These are phyloP conservation scores for Rallus limicola DNA, from an alignment of 2,113 vertebrate genomes.

Conservation along the genomic window DNA sequence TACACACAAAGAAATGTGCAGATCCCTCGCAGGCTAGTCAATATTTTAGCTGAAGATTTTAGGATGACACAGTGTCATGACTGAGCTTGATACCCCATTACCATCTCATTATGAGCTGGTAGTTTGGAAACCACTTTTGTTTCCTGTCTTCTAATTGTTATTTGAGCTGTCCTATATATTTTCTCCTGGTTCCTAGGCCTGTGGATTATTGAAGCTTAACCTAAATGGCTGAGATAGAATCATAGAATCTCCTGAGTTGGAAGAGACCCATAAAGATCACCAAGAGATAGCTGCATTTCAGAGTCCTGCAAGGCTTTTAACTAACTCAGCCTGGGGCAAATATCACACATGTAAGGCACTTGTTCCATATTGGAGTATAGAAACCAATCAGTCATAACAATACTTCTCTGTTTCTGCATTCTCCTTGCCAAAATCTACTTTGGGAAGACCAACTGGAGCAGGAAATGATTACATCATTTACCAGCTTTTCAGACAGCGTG, in stretches of 20 bases:
- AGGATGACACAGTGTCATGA: neutral
- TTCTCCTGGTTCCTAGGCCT: neutral
- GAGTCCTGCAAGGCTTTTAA: neutral
- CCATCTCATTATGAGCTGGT: neutral
- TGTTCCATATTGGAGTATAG: neutral
- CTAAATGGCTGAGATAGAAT: neutral
- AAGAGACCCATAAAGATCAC: no score
- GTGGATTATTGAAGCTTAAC: neutral
- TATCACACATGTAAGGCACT: neutral
- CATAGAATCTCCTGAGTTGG: no score
- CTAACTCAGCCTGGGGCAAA: neutral
- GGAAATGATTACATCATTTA: neutral
- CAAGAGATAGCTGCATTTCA: neutral
- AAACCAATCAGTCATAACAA: neutral
- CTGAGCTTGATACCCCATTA: neutral
- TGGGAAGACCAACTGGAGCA: neutral
- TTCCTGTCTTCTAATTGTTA: neutral
- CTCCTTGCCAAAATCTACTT: neutral
- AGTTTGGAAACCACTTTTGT: neutral
- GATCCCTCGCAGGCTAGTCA: neutral
- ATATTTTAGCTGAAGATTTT: neutral
- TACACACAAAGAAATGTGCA: neutral
- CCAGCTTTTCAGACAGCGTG: neutral
- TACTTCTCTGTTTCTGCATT: neutral
- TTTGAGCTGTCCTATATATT: neutral